Percentiles rank a stretch among this genome's conserved stretches.
Evolutionary conservation across 2,888 invertebrate species (phyloP).

Genomic region (Leucophenga maculata): DNA sequence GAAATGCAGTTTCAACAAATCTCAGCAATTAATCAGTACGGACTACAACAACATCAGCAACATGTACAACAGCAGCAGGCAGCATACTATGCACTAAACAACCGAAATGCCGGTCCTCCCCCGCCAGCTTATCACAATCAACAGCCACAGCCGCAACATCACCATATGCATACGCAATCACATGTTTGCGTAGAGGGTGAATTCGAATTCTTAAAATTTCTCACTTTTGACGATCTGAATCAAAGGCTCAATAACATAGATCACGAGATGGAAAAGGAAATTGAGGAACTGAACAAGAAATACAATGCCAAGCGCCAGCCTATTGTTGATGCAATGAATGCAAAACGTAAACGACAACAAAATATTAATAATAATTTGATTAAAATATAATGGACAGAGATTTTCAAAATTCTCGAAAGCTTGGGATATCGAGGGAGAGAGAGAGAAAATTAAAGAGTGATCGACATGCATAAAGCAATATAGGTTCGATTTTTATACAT

Average conservation of each 20-base stretch:
- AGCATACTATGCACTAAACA: too few relatives aligned
- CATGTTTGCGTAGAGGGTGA: conserved; percentile 87
- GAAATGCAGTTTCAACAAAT: too few relatives aligned
- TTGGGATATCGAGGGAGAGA: neutral
- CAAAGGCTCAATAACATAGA: conserved; percentile 92
- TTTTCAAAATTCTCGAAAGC: neutral
- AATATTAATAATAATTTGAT: conserved; percentile 76
- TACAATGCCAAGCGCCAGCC: conserved; percentile 98
- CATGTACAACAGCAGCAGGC: too few relatives aligned
- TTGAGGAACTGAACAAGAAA: conserved; percentile 92
- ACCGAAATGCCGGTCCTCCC: too few relatives aligned
- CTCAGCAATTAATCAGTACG: too few relatives aligned
- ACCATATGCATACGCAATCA: conserved; percentile 62
- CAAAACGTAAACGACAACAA: conserved; percentile 96
- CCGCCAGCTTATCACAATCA: conserved; percentile 58
- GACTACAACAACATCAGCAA: too few relatives aligned
- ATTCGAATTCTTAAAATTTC: conserved; percentile 92
- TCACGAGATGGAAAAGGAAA: conserved; percentile 98
- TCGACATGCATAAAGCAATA: conserved; percentile 17
- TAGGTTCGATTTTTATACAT: conserved; percentile 20
- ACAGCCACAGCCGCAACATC: conserved; percentile 35
- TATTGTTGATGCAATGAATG: conserved; percentile 98
- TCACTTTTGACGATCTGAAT: conserved; percentile 93
- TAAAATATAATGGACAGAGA: conserved; percentile 65
- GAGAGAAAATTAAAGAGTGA: conserved; percentile 8